Conservation (phyloP, 2,113 vertebrate species). For the Apaloderma vittatum region DNA sequence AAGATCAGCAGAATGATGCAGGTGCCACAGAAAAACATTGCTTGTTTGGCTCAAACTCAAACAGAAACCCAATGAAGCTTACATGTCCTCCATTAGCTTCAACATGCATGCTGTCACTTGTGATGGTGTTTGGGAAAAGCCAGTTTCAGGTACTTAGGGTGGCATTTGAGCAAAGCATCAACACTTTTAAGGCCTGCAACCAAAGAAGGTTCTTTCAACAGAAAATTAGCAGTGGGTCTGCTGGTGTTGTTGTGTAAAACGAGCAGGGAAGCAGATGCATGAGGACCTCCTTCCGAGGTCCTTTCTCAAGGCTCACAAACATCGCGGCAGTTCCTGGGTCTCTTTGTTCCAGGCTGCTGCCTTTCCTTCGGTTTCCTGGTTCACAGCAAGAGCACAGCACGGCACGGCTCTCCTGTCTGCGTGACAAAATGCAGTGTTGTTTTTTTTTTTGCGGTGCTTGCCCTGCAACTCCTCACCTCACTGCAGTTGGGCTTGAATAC, state of each 20-base stretch:
- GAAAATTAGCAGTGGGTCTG: neutral
- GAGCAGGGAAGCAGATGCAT: conserved; percentile 73
- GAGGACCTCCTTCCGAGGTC: neutral
- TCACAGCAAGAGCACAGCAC: conserved; percentile 72
- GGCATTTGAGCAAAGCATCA: neutral
- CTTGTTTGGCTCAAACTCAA: neutral
- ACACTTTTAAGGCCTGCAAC: neutral
- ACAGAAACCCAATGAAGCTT: neutral
- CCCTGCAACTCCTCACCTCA: neutral
- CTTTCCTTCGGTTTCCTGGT: conserved; percentile 64
- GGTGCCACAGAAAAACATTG: fast-evolving
- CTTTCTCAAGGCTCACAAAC: neutral
- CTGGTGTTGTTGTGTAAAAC: conserved; percentile 41
- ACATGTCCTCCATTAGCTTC: neutral
- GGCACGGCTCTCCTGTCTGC: conserved; percentile 62
- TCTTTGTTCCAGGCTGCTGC: conserved; percentile 42
- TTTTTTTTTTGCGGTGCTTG: neutral
- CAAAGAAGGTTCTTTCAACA: conserved; percentile 44
- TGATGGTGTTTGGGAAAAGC: neutral
- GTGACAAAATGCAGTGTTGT: conserved; percentile 71
- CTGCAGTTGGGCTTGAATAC: neutral
- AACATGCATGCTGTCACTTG: neutral
- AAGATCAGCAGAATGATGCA: neutral
- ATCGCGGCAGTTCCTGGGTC: neutral
- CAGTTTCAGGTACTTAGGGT: neutral